Evolutionary conservation across 2,797 vertebrate genomes (phyloP).

Genomic region (Chrysocyon brachyurus): DNA sequence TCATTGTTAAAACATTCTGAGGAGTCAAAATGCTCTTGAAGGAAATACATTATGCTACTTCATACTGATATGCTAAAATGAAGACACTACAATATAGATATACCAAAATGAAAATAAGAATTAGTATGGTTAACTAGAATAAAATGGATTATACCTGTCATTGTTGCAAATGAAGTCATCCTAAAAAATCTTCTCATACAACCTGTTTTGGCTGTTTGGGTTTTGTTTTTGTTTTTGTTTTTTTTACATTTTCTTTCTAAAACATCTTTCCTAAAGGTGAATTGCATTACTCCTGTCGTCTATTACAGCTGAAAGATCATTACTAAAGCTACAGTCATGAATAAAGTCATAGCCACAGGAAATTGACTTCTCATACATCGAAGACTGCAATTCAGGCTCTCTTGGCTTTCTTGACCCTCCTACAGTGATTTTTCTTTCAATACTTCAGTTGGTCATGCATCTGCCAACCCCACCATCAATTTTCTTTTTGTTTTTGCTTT

Average conservation of each 20-base stretch:
- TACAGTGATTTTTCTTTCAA: neutral
- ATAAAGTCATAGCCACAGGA: neutral
- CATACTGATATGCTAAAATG: neutral
- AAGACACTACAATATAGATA: neutral
- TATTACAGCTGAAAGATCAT: neutral
- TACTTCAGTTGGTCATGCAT: neutral
- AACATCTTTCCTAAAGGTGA: neutral
- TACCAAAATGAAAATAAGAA: conserved; percentile 21
- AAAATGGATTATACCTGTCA: neutral
- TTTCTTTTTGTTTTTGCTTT: conserved; percentile 29
- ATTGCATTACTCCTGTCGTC: neutral
- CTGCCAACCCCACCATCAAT: neutral
- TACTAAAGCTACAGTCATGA: neutral
- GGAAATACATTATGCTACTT: neutral
- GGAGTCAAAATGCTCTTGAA: conserved; percentile 59
- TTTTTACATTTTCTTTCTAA: neutral
- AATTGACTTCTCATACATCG: neutral
- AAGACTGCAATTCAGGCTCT: neutral
- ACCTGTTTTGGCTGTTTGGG: neutral
- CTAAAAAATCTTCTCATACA: neutral
- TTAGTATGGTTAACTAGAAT: neutral
- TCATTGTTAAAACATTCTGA: conserved; percentile 16
- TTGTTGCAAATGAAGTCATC: neutral
- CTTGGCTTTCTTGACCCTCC: neutral
- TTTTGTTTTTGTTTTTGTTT: neutral